Percentiles rank a stretch among this genome's conserved stretches.
phyloP scores from a whole-genome alignment of 2,113 vertebrate species.

The Pygoscelis adeliae region DNA sequence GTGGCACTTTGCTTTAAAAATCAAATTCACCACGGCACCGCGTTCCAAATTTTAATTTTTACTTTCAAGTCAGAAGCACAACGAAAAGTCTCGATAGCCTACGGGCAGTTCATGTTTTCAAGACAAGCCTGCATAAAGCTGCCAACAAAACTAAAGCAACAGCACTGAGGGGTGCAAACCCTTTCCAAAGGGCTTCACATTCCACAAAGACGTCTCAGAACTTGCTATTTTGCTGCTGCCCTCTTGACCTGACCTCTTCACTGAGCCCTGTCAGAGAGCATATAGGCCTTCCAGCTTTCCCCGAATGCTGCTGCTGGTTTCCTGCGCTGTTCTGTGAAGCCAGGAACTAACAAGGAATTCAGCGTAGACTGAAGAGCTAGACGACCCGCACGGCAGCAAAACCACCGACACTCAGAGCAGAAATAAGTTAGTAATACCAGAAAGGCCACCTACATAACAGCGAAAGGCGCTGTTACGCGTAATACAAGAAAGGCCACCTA shows the following conservation, averaged over 20 bases:
- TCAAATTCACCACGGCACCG: not conserved
- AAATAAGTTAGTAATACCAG: not conserved
- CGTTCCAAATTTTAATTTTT: not conserved
- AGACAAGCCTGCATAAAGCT: not conserved
- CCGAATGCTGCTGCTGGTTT: not conserved
- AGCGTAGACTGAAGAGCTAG: not conserved
- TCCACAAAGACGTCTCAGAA: not conserved
- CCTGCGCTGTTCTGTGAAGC: not conserved
- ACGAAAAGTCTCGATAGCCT: fast-evolving
- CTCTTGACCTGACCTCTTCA: not conserved
- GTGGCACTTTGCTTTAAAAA: not conserved
- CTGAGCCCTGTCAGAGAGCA: not conserved
- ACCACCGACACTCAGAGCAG: not conserved
- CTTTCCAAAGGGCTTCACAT: not conserved
- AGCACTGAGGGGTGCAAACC: not conserved
- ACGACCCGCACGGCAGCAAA: not conserved
- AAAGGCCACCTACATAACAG: not conserved
- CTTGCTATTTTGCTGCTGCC: not conserved
- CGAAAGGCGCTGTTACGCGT: no score
- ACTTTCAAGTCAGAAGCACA: not conserved
- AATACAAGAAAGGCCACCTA: not conserved
- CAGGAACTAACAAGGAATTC: not conserved
- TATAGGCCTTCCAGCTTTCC: not conserved
- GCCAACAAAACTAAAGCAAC: not conserved
- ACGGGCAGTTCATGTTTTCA: fast-evolving